These are phyloP conservation scores for Baccha elongata DNA, from an alignment of 2,888 invertebrate genomes.

Conservation along the genomic window DNA sequence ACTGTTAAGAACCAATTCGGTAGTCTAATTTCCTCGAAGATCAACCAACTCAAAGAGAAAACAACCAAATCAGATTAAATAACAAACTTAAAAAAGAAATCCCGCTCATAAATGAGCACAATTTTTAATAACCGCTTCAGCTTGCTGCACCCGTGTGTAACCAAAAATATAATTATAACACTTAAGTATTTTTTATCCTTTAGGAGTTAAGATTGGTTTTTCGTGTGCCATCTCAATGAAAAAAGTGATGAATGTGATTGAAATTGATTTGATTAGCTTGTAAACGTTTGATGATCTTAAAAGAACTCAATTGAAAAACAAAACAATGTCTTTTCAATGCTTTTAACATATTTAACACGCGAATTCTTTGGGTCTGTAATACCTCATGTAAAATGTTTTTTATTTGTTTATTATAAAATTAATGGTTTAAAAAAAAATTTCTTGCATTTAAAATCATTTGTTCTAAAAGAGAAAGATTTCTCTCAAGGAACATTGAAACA, in stretches of 20 bases:
- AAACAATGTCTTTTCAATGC: slow-evolving; percentile 2
- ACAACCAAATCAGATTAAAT: slow-evolving; percentile 75
- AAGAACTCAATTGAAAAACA: slow-evolving; percentile 29
- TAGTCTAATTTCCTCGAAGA: slow-evolving; percentile 78
- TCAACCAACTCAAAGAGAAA: slow-evolving; percentile 76
- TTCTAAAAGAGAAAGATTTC: neutral
- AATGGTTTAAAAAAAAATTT: neutral
- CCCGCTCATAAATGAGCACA: slow-evolving; percentile 8
- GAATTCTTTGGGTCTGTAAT: slow-evolving; percentile 36
- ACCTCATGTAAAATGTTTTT: slow-evolving; percentile 27
- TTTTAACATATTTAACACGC: slow-evolving; percentile 21
- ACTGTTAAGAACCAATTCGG: slow-evolving; percentile 78
- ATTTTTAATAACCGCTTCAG: slow-evolving; percentile 53
- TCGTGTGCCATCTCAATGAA: slow-evolving; percentile 44
- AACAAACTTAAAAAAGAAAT: neutral
- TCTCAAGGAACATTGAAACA: neutral
- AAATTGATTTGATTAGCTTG: slow-evolving; percentile 30
- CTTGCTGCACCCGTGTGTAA: slow-evolving; percentile 67
- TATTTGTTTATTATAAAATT: neutral
- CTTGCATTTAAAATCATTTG: neutral
- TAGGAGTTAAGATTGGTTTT: slow-evolving; percentile 45
- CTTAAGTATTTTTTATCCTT: slow-evolving; percentile 52
- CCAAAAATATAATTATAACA: slow-evolving; percentile 50
- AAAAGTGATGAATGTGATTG: slow-evolving; percentile 3
- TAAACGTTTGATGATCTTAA: slow-evolving; percentile 27